Evolutionary conservation across 2,888 invertebrate genomes (phyloP).

Genomic region (Timema podura): DNA sequence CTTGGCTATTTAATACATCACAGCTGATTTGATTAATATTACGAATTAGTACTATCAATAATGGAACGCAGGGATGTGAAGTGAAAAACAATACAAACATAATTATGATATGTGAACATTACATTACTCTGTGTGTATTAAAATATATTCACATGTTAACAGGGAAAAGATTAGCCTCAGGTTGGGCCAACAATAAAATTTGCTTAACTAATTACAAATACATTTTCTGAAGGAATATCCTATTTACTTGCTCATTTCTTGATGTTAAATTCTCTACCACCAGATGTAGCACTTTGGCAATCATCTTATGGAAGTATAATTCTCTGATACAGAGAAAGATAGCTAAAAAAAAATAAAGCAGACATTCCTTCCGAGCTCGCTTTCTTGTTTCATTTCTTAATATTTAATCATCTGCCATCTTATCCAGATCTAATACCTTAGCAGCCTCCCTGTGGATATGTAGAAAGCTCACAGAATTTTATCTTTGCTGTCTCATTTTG

Average conservation of each 20-base stretch:
- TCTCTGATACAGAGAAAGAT: not conserved
- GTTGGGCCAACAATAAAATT: no score
- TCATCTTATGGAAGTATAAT: not conserved
- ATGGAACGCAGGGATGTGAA: no score
- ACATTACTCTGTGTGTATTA: no score
- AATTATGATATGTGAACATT: no score
- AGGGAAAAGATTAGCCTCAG: no score
- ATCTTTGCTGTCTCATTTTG: not conserved
- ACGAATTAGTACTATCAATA: no score
- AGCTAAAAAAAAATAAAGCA: no score
- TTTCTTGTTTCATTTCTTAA: not conserved
- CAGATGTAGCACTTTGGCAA: not conserved
- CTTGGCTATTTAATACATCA: no score
- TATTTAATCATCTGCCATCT: conserved; percentile 5
- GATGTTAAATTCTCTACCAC: not conserved
- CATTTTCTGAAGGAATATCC: not conserved
- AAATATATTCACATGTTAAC: no score
- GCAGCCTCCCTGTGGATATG: conserved; percentile 5
- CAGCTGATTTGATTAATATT: no score
- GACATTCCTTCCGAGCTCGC: not conserved
- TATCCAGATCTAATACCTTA: not conserved
- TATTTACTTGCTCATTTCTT: not conserved
- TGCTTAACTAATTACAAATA: not conserved
- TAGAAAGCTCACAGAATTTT: not conserved
- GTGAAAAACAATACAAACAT: no score